A percentile compares a stretch with the other conserved stretches of the same genome.
phyloP scores from a whole-genome alignment of 2,888 invertebrate species.

The Thysanoteuthis rhombus region DNA sequence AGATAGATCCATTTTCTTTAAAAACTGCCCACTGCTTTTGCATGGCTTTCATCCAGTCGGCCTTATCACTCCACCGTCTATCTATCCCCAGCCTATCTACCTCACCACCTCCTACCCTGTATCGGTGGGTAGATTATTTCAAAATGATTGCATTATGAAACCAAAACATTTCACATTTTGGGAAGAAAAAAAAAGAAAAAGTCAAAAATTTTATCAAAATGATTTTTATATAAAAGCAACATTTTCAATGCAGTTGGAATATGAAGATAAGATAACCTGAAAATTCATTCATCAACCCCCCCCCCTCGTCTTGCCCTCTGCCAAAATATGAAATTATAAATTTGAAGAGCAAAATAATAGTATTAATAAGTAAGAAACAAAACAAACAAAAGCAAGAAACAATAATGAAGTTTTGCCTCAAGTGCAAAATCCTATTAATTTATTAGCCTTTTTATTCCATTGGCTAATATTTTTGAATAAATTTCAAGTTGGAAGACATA shows the following conservation, averaged over 20 bases:
- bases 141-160: constrained; percentile 12
- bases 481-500: not conserved
- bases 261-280: not conserved
- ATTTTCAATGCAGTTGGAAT: constrained; percentile 12
- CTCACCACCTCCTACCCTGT: not conserved
- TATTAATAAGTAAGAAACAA: not conserved
- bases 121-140: not conserved
- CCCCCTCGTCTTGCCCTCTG: not conserved
- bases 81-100: not conserved
- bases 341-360: constrained; percentile 12
- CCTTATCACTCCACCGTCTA: not conserved
- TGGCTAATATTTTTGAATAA: not conserved
- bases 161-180: constrained; percentile 12
- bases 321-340: constrained; percentile 12
- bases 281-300: not conserved
- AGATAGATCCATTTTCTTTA: not conserved
- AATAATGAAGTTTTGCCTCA: not conserved
- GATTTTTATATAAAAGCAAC: not conserved
- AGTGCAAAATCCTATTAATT: constrained; percentile 12
- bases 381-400: not conserved
- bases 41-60: not conserved
- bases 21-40: not conserved
- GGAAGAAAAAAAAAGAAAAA: not conserved
- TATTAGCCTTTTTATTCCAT: not conserved
- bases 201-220: not conserved